phyloP scores from a whole-genome alignment of 2,888 invertebrate genomes.

The Cremastobaeus sp. region DNA sequence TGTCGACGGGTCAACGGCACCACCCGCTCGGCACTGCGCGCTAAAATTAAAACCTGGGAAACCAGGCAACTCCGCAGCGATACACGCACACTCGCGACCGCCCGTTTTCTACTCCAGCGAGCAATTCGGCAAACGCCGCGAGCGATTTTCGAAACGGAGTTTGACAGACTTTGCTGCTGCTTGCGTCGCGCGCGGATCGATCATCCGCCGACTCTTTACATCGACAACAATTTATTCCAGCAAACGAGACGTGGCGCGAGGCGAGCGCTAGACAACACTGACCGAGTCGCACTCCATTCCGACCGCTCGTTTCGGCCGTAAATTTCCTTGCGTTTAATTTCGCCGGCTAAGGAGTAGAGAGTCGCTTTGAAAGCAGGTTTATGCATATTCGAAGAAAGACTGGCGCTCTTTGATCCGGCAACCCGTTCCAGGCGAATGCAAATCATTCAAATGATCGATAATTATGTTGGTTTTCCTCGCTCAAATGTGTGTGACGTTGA shows the following conservation, averaged over 20 bases:
- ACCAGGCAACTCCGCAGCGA: too few relatives aligned
- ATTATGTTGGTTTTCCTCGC: too few relatives aligned
- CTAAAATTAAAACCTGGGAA: slow-evolving; percentile 76
- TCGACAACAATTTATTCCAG: slow-evolving; percentile 16
- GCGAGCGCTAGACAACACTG: not conserved
- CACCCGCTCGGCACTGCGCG: slow-evolving; percentile 58
- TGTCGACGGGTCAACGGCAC: slow-evolving; percentile 74
- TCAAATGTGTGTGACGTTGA: too few relatives aligned
- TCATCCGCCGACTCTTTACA: slow-evolving; percentile 6
- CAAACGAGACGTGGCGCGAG: slow-evolving; percentile 11
- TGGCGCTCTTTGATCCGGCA: slow-evolving; percentile 16
- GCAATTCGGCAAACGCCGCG: slow-evolving; percentile 21
- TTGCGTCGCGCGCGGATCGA: slow-evolving; percentile 21
- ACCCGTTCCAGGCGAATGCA: slow-evolving; percentile 10
- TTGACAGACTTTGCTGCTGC: slow-evolving; percentile 53
- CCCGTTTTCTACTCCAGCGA: slow-evolving; percentile 49
- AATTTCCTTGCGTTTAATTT: slow-evolving; percentile 22
- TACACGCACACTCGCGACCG: slow-evolving; percentile 60
- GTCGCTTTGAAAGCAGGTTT: slow-evolving; percentile 1
- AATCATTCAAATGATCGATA: not conserved
- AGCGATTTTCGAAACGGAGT: slow-evolving; percentile 42
- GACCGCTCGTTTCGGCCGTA: too few relatives aligned
- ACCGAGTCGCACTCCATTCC: too few relatives aligned
- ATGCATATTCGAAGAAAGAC: slow-evolving; percentile 7
- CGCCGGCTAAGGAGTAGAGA: not conserved